Base-by-base conservation (phyloP, 2,797 vertebrate species). In the Sarcophilus harrisii region DNA sequence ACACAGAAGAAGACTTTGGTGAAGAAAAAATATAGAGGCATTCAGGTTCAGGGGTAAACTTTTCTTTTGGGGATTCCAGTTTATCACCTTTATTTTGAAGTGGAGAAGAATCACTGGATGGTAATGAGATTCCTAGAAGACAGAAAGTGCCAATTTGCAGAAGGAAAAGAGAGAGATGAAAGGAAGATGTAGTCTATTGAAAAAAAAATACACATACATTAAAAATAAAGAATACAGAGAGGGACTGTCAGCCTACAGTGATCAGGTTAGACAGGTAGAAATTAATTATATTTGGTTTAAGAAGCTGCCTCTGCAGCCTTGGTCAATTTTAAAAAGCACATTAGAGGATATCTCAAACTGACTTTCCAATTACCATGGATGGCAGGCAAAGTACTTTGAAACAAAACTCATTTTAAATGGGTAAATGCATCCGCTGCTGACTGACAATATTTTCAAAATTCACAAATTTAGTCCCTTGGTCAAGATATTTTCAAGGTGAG, bases 231-330 rank as follows among this genome's bases (percentile, higher is more conserved):
- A 98, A 97, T 97, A 97, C 93, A 87, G 90, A 96, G 96, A 97
- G 89, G 93, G 95, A 97, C 96, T 98, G 98, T 98, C 98, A 98
- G 92, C 96, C 66, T 97, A 90, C 91, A 96, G 94, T 98, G 98
- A 98, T 98, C 98, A 98, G 91, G 87, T 92, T 96, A 98, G 98
- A 98, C 98, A 98, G 98, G 98, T 97, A 98, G 97, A 98, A 98
- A 98, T 99, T 98, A 99, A 99, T 99, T 98, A 98, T 98, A 98
- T 98, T 98, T 98, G 98, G 96, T 98, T 98, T 98, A 98, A 98
- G 97, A 98, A 98, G 96, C 97, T 98, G 96, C 95, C 96, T 98
- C 95, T 98, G 96, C 96, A 98, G 97, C 95, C 96, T 95, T 98
- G 98, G 98, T 98, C 98, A 98, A 97, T 98, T 98, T 98, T 97